A percentile compares a stretch with the other conserved stretches of the same genome.
Evolutionary conservation across 92 coral and sea anemone genomes (phyloP).

Genomic region (Zoanthus sansibaricus): DNA sequence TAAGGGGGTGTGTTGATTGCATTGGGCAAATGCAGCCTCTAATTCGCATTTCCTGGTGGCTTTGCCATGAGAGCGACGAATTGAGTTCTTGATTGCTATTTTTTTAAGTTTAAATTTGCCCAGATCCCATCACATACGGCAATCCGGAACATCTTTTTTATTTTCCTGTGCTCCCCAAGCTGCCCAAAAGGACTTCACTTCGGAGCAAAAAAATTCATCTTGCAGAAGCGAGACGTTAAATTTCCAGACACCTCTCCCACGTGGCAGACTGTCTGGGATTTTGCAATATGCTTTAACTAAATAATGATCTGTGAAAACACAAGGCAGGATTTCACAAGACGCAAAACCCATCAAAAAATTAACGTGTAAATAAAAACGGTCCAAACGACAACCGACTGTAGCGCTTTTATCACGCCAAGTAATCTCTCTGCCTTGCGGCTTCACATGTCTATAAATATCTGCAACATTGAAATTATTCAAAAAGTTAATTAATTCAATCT

Average conservation of each 20-base stretch:
- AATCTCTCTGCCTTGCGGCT: background rate
- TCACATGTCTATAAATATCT: background rate
- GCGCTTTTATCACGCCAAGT: background rate
- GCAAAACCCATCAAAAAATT: background rate
- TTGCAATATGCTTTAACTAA: no score
- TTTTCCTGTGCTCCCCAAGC: background rate
- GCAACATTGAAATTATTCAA: no score
- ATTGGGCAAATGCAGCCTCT: background rate
- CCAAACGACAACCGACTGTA: background rate
- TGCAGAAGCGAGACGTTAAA: background rate
- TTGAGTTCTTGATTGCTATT: background rate
- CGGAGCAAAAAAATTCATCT: background rate
- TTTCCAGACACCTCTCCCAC: background rate
- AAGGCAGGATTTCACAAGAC: background rate
- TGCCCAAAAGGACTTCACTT: background rate
- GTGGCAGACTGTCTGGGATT: background rate
- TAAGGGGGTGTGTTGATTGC: background rate
- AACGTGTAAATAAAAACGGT: background rate
- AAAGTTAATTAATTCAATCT: background rate
- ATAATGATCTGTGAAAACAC: background rate
- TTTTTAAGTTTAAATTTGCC: background rate
- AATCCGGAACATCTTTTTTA: background rate
- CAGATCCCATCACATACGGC: constrained; percentile 19
- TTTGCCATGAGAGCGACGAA: background rate
- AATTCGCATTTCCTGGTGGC: background rate